Evolutionary conservation across 2,113 vertebrate genomes (phyloP), one percentile per base, ranked within the genome.

Genomic region (Odocoileus virginianus): DNA sequence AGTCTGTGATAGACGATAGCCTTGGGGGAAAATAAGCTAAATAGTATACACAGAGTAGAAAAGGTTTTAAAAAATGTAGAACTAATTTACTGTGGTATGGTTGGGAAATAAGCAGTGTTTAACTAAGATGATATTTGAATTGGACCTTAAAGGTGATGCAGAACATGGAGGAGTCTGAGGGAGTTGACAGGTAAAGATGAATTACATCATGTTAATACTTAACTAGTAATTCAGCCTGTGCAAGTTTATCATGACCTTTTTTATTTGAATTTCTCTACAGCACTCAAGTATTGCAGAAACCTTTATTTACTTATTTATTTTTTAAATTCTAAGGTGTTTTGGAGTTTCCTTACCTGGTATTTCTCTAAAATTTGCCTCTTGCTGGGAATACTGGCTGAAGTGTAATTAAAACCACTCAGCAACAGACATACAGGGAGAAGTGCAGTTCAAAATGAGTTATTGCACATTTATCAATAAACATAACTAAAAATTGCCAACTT

Each of bases 341-440:
- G 55, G 40, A 86, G 89, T 79, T 87, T 93, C 87, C 45, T 95
- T 25, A 87, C 76, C 21, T 90, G 21, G 5, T n/a, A 8, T 94
- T 95, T 97, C 58, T 96, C 36, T 78, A 78, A 95, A 92, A 91
- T 19, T 47, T 84, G 25, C 7, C 28, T 85, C 16, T 91, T 84
- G 33, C 30, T 79, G 40, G 91, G 33, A 96, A 94, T 96, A 43
- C 25, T 91, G 14, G 23, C 82, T 92, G 9, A 87, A 91, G 5
- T 95, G 57, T 83, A 95, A 71, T 92, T 78, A 92, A 89, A 91
- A 71, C 14, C 5, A 19, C 21, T 50, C 16, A 81, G n/a, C 30
- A 60, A n/a, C 52, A 86, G 52, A 89, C 30, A 47, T 92, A 86
- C 50, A 74, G 27, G 33, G n/a, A 86, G 54, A 87, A 92, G 27